Percentiles rank a stretch among this genome's conserved stretches.
Evolutionary conservation across 1,140 invertebrate genomes (phyloP).

Genomic region (Philotrypesis tridentata): DNA sequence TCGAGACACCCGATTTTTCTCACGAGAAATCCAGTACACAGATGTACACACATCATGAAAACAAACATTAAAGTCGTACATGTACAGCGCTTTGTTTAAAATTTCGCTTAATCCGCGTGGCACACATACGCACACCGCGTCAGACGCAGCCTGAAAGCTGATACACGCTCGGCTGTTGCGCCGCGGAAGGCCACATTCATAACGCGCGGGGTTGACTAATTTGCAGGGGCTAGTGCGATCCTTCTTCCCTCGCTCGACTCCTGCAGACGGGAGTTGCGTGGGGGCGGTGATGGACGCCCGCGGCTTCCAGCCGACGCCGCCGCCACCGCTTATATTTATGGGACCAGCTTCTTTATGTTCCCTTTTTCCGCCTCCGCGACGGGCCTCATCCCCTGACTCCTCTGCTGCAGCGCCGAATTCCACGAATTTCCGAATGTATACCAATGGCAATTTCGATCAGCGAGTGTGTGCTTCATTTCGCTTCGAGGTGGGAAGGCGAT

Average conservation of each 20-base stretch:
- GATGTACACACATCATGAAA: too few relatives aligned
- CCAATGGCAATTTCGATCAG: too few relatives aligned
- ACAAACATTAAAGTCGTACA: too few relatives aligned
- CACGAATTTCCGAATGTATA: too few relatives aligned
- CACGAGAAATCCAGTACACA: too few relatives aligned
- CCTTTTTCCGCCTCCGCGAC: constrained; percentile 11
- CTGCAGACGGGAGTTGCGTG: constrained; percentile 50
- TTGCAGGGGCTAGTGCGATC: constrained; percentile 54
- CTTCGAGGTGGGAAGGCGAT: too few relatives aligned
- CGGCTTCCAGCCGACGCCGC: constrained; percentile 54
- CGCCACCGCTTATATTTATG: constrained; percentile 61
- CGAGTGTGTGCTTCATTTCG: too few relatives aligned
- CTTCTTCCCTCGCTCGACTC: constrained; percentile 45
- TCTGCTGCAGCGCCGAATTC: not conserved
- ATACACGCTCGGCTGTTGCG: constrained; percentile 46
- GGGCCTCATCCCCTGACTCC: not conserved
- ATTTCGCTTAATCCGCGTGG: constrained; percentile 56
- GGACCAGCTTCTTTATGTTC: constrained; percentile 39
- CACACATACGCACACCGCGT: too few relatives aligned
- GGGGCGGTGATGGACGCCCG: constrained; percentile 67
- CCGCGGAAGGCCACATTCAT: constrained; percentile 57
- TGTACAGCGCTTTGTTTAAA: constrained; percentile 56
- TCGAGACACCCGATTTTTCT: too few relatives aligned
- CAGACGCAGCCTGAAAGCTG: constrained; percentile 59
- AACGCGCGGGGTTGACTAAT: constrained; percentile 65